phyloP scores from a whole-genome alignment of 2,797 vertebrate species.

The Sebastes vulpes region DNA sequence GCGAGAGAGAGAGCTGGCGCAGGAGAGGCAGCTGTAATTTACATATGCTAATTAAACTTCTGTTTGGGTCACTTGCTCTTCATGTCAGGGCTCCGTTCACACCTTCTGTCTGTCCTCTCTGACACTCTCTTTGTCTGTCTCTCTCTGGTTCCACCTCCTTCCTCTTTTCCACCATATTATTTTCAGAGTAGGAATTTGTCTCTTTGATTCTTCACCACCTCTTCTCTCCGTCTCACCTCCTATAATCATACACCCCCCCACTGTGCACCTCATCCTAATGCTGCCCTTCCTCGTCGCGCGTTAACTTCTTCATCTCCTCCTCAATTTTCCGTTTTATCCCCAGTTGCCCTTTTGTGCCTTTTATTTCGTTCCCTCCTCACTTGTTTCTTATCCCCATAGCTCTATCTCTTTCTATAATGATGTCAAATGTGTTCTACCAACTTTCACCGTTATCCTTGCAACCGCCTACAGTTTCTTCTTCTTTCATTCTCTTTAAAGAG shows the following conservation, averaged over 20 bases:
- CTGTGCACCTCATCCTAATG: constrained; percentile 24
- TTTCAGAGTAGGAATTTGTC: constrained; percentile 10
- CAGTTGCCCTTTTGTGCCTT: constrained; percentile 18
- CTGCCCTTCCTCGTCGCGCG: constrained; percentile 19
- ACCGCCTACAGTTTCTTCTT: not conserved
- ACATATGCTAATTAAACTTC: constrained; percentile 79
- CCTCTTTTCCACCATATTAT: not conserved
- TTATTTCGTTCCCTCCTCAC: not conserved
- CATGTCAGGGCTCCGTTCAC: constrained; percentile 49
- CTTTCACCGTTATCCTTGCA: not conserved
- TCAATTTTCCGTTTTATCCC: constrained; percentile 41
- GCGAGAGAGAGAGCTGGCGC: constrained; percentile 12
- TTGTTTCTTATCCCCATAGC: not conserved
- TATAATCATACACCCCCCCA: constrained; percentile 17
- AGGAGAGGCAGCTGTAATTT: constrained; percentile 52
- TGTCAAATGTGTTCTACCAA: constrained; percentile 14
- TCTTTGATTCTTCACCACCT: constrained; percentile 7
- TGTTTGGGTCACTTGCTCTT: constrained; percentile 71
- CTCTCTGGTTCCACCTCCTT: not conserved
- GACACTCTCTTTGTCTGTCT: not conserved
- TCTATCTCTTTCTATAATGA: constrained; percentile 22
- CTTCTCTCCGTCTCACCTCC: not conserved
- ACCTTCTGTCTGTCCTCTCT: constrained; percentile 24
- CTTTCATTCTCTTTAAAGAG: not conserved
- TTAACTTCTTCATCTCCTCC: constrained; percentile 18